Percentiles rank a stretch among this genome's conserved stretches.
Evolutionary conservation across 2,797 vertebrate genomes (phyloP).

Genomic region (Catostomus latipinnis): DNA sequence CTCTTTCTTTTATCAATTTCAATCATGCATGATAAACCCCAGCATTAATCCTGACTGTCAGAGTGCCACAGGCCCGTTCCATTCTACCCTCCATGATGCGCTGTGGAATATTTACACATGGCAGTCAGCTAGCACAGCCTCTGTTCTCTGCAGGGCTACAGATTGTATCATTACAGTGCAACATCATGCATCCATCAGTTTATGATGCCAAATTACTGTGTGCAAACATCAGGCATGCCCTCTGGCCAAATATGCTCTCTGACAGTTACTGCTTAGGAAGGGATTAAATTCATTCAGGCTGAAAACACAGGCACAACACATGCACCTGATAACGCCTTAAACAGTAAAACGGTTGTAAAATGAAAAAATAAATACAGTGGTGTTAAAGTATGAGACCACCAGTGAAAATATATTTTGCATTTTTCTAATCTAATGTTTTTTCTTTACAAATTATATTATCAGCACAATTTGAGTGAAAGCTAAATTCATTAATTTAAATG

Average conservation of each 20-base stretch:
- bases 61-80: slow-evolving; percentile 22
- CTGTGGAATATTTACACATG: slow-evolving; percentile 37
- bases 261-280: slow-evolving; percentile 26
- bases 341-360: neutral
- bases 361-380: neutral
- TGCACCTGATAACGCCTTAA: no score
- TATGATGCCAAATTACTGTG: slow-evolving; percentile 37
- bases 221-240: slow-evolving; percentile 43
- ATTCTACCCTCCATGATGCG: slow-evolving; percentile 1
- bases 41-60: slow-evolving; percentile 47
- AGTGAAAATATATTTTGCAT: no score
- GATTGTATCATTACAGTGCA: slow-evolving; percentile 46
- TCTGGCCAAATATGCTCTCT: slow-evolving; percentile 41
- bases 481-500: no score
- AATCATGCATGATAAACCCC: slow-evolving; percentile 36
- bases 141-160: slow-evolving; percentile 21
- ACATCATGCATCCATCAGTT: slow-evolving; percentile 39
- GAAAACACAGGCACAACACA: slow-evolving; percentile 3
- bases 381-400: neutral
- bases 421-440: neutral
- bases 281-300: neutral
- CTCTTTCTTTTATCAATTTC: slow-evolving; percentile 51
- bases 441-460: no score
- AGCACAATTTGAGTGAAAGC: no score
- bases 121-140: slow-evolving; percentile 21